These are phyloP conservation scores for Dasypogon diadema DNA, from an alignment of 2,888 invertebrate species.

Conservation along the genomic window DNA sequence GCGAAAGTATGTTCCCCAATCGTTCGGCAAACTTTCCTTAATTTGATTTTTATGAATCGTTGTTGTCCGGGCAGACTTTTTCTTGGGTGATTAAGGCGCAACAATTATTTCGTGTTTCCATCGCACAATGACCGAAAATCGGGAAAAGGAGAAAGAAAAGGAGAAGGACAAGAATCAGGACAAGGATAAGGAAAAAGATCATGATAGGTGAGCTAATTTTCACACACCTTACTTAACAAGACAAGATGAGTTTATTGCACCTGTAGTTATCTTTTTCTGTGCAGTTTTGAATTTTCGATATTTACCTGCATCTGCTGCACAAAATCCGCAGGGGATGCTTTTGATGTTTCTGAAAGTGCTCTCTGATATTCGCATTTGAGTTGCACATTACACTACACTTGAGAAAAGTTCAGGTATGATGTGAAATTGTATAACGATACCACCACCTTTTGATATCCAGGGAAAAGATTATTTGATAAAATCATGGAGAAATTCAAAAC, in stretches of 20 bases:
- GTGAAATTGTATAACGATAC: too few species aligned
- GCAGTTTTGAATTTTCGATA: background rate
- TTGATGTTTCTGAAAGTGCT: too few species aligned
- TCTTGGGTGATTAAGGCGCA: background rate
- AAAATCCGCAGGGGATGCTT: background rate
- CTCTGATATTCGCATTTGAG: too few species aligned
- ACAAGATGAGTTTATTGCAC: too few species aligned
- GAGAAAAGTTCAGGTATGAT: too few species aligned
- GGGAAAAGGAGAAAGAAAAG: constrained; percentile 33
- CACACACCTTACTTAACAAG: too few species aligned
- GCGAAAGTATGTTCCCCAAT: background rate
- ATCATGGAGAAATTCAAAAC: too few species aligned
- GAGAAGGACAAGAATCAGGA: constrained; percentile 24
- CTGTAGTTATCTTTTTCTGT: background rate
- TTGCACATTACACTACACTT: too few species aligned
- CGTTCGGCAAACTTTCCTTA: background rate
- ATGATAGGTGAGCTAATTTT: constrained; percentile 31
- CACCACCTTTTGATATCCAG: too few species aligned
- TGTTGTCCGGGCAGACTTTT: too few species aligned
- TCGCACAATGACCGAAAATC: constrained; percentile 33
- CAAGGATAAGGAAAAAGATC: constrained; percentile 25
- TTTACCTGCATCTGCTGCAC: background rate
- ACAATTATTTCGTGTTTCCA: constrained; percentile 23
- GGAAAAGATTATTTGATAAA: too few species aligned
- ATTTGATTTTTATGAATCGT: background rate